Evolutionary conservation across 1,140 invertebrate genomes (phyloP), one percentile per base, ranked within the genome.

Genomic region (Drosophila ironensis): DNA sequence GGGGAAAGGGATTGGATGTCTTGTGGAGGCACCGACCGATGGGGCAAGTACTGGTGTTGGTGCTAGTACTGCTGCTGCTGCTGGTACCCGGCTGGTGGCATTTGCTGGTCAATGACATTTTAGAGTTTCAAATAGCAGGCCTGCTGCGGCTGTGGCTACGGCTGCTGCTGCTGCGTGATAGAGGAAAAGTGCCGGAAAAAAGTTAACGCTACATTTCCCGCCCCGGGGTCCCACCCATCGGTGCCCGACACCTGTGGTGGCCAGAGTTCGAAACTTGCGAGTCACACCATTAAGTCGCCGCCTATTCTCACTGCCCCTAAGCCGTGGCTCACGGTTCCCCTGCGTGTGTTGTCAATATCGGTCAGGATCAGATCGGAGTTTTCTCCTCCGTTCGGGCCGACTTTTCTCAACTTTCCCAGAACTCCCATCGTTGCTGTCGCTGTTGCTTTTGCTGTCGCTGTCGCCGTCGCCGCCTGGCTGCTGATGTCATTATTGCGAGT

Each of bases 81-180:
- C n/a, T n/a, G n/a, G n/a, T n/a, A n/a, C 71, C 72, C 68, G 48
- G 48, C 68, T 60, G 41, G 56, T 78, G 80, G 78, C 78, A 82
- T 82, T 82, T 82, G 68, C 78, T 82, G 78, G 78, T 82, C 78
- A 82, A 84, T 82, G 78, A 82, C 78, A 82, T 82, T 82, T 82
- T 70, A 64, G 66, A 84, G 78, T 28, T 63, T 47, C 25, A 48
- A 24, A 37, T 12, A 66, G 45, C 27, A n/a, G 37, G 46, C 11
- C 46, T 44, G 16, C 46, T 45, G 45, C 16, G 28, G n/a, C n/a
- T n/a, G n/a, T n/a, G n/a, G n/a, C n/a, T n/a, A 48, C 33, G 22
- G 19, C 16, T 64, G 52, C 33, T 50, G 51, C 72, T 30, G 69
- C 63, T 61, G 77, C 67, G 66, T 68, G 60, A 60, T 69, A 77